A percentile compares a stretch with the other conserved stretches of the same genome.
Conservation (phyloP, 2,113 vertebrate genomes). For the Empidonax traillii region DNA sequence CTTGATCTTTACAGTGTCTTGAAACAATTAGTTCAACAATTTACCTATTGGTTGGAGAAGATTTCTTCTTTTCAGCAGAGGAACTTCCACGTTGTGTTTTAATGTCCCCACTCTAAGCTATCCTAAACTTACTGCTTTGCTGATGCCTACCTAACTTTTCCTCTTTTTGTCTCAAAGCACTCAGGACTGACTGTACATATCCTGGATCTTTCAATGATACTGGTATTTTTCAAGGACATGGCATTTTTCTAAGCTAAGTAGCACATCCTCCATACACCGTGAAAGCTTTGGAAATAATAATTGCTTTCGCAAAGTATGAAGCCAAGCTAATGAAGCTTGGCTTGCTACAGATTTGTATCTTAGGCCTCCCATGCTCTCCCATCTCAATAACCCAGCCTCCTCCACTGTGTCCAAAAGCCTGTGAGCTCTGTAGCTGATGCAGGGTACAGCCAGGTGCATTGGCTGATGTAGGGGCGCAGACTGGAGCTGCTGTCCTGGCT, state of each 20-base stretch:
- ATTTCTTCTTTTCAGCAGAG: not conserved
- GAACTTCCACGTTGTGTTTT: not conserved
- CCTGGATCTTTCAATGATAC: not conserved
- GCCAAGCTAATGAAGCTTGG: conserved; percentile 14
- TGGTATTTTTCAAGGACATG: not conserved
- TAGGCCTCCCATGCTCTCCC: not conserved
- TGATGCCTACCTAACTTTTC: not conserved
- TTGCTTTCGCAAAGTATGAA: not conserved
- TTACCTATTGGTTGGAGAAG: not conserved
- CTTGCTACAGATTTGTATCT: not conserved
- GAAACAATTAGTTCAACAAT: not conserved
- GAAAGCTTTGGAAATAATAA: not conserved
- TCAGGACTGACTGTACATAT: not conserved
- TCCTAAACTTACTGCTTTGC: not conserved
- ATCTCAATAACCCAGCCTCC: not conserved
- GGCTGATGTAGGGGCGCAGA: not conserved
- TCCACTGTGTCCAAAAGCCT: not conserved
- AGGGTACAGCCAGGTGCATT: not conserved
- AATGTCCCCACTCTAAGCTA: not conserved
- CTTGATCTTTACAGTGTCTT: not conserved
- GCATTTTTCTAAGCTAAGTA: not conserved
- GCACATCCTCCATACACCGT: not conserved
- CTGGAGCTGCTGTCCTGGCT: not conserved
- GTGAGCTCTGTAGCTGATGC: not conserved
- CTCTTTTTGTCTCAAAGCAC: not conserved